Base-by-base conservation (phyloP, 2,797 vertebrate species). In the Lagodon rhomboides region DNA sequence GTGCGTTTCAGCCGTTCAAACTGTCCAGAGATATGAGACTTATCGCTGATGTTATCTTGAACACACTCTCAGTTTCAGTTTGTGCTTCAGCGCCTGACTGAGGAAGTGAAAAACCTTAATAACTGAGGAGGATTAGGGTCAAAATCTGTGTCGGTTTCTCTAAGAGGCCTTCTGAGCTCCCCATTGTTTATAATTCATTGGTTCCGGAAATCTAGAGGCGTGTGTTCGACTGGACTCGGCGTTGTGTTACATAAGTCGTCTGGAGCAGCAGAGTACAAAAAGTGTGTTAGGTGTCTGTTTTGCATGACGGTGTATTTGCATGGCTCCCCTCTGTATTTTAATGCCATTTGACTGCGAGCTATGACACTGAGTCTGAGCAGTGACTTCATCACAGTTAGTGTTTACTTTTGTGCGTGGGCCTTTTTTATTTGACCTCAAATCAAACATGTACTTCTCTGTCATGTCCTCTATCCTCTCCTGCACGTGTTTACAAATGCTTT, bases 331-430 rank as follows among this genome's bases (percentile, higher is more conserved):
- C 72, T 68, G 71, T 47, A 93, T 94, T 94, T 93, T 43, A 91
- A 90, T 94, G 83, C 16, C 6, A 93, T 94, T 94, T 94, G 92
- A 91, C 89, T 94, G 80, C 68, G 61, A 73, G 64, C 22, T 41
- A 47, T 77, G n/a, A 23, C 43, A 53, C 50, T 15, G 16, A 75
- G 23, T 55, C 1, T 54, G 49, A 47, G 23, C 63, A 49, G 3
- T 80, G 82, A 79, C 44, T 18, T 88, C 82, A 79, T 75, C 56
- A 34, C 55, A 78, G 27, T n/a, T 61, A 9, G 9, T 56, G 10
- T 65, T 81, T 75, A 23, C 65, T 56, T 77, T 22, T 81, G 41
- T 62, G 51, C 41, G 44, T 30, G 16, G 1, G 10, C 38, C 12
- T 13, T 59, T 47, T 68, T 77, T 17, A 44, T 55, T 47, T 44